Evolutionary conservation across 2,888 invertebrate genomes (phyloP), one percentile per base, ranked within the genome.

Genomic region (Bibio marci): DNA sequence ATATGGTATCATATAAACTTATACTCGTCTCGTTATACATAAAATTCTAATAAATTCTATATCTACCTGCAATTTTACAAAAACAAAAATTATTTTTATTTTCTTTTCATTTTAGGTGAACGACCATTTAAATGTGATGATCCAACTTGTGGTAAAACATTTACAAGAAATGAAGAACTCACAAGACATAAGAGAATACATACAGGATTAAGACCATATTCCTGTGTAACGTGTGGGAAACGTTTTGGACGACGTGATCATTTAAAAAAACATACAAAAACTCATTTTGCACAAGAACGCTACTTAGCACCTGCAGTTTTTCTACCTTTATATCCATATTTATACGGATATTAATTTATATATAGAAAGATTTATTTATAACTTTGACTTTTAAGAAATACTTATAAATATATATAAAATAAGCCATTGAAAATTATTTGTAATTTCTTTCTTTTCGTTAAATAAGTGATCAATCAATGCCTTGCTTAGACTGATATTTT

Each of bases 241-340:
- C 73, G 82, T 44, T 95, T 94, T 55, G 92, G 92, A 0, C 70
- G 94, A 32, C 80, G 91, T 49, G 94, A 95, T 57, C 94, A 95
- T 56, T 66, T 95, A 41, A 90, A 90, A 62, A 95, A 94, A 52
- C 94, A 95, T 55, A 78, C 80, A 42, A 38, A 30, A 33, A 38
- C 38, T 3, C 92, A 94, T 53, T 67, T 62, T 49, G 56, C 71
- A 13, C 71, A 71, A 42, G 72, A 72, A 17, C 69, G 71, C 44
- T 66, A 70, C 42, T 65, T 73, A 65, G 67, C 69, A 63, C 69
- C 72, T 62, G 66, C 67, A 64, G 67, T 73, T 11, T 71, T 71
- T 43, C 67, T 73, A 38, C 72, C 73, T 27, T 54, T 73, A 39
- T 69, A 71, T 18, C 71, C 71, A 35, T 73, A 71, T 50, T 49